Evolutionary conservation across 2,888 invertebrate genomes (phyloP).

Genomic region (Actias luna): DNA sequence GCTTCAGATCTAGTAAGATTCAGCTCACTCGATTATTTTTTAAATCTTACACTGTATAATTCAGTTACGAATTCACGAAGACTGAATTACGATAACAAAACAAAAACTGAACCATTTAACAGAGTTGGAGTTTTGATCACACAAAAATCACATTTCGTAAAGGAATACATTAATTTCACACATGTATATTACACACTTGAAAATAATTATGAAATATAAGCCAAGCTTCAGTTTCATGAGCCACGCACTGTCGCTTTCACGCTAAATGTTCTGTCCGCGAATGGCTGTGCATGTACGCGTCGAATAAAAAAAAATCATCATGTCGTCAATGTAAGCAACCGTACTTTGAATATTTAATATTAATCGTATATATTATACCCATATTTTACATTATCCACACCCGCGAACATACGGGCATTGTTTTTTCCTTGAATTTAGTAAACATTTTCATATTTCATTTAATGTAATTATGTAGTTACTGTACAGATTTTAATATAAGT

Average conservation of each 20-base stretch:
- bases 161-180: not conserved
- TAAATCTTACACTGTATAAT: too few relatives aligned
- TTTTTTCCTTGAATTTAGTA: not conserved
- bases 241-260: slow-evolving; percentile 49
- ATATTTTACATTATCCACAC: not conserved
- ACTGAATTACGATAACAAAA: not conserved
- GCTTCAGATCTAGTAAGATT: not conserved
- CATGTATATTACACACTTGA: slow-evolving; percentile 4
- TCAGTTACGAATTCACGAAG: too few relatives aligned
- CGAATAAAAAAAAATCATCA: not conserved
- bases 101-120: not conserved
- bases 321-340: not conserved
- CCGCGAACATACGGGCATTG: not conserved
- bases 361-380: not conserved
- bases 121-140: not conserved
- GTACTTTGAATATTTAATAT: not conserved
- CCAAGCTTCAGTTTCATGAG: slow-evolving; percentile 55
- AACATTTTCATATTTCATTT: not conserved
- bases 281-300: slow-evolving; percentile 58
- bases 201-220: slow-evolving; percentile 16
- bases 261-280: slow-evolving; percentile 52
- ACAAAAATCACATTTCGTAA: not conserved
- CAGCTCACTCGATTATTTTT: too few relatives aligned
- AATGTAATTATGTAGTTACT: not conserved
- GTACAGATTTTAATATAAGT: not conserved